Percentiles rank a stretch among this genome's conserved stretches.
phyloP scores from a whole-genome alignment of 2,888 invertebrate genomes.

The Nomada goodeniana region DNA sequence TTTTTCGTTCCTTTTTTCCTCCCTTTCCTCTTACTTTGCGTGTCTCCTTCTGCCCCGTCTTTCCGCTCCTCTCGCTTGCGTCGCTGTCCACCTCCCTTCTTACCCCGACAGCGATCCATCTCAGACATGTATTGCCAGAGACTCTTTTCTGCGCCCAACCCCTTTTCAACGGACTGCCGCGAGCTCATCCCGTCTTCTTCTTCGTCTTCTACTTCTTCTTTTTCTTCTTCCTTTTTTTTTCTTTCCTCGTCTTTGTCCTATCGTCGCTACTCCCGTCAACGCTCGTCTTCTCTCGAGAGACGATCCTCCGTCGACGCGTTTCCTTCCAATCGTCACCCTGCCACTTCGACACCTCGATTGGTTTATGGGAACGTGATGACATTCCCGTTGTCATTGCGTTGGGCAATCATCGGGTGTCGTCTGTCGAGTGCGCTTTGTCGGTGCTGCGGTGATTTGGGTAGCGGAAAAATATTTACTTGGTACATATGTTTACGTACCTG shows the following conservation, averaged over 20 bases:
- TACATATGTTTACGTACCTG: not conserved
- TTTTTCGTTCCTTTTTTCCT: not conserved
- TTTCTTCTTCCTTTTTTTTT: not conserved
- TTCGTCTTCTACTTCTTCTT: not conserved
- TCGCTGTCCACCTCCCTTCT: not conserved
- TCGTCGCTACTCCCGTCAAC: conserved; percentile 54
- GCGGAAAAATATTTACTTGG: conserved; percentile 6
- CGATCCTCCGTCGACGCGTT: conserved; percentile 54
- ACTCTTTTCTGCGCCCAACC: conserved; percentile 34
- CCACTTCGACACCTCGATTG: conserved; percentile 66
- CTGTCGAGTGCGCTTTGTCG: conserved; percentile 3
- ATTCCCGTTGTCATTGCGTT: conserved; percentile 12
- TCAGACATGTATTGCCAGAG: conserved; percentile 28
- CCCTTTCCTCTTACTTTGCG: not conserved
- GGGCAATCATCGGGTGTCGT: conserved; percentile 37
- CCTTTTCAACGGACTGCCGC: conserved; percentile 27
- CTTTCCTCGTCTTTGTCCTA: conserved; percentile 53
- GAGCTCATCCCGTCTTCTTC: conserved; percentile 12
- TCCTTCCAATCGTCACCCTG: conserved; percentile 32
- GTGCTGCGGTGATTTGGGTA: not conserved
- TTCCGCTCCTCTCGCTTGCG: not conserved
- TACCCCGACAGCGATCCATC: conserved; percentile 31
- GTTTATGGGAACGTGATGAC: conserved; percentile 52
- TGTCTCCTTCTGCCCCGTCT: not conserved
- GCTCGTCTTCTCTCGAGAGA: conserved; percentile 47